These are phyloP conservation scores for Cantharis nigra DNA, from an alignment of 2,888 invertebrate species.

Conservation along the genomic window DNA sequence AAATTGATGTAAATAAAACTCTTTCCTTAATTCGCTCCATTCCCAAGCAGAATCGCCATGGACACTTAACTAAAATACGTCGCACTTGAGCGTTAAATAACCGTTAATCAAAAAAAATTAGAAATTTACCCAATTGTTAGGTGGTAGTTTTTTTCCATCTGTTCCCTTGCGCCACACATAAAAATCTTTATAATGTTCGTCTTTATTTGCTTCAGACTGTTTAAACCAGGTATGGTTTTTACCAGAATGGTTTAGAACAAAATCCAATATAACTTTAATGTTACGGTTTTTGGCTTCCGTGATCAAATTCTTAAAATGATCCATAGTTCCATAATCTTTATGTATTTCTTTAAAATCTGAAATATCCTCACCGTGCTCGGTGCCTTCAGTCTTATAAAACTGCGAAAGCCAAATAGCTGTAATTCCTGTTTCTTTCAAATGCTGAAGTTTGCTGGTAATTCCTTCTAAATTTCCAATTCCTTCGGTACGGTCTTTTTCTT, in stretches of 20 bases:
- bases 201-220: conserved; percentile 60
- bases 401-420: conserved; percentile 84
- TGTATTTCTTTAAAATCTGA: conserved; percentile 76
- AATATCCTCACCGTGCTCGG: conserved; percentile 76
- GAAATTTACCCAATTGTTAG: conserved; percentile 43
- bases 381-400: conserved; percentile 81
- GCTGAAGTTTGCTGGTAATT: conserved; percentile 40
- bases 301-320: conserved; percentile 69
- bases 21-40: conserved; percentile 19
- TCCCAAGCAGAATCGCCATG: background rate
- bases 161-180: background rate
- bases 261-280: conserved; percentile 57
- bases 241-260: conserved; percentile 69
- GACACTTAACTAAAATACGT: background rate
- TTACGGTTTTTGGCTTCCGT: conserved; percentile 60
- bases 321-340: conserved; percentile 72
- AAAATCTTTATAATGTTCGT: background rate
- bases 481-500: conserved; percentile 65
- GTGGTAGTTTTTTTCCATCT: conserved; percentile 47
- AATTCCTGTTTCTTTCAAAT: conserved; percentile 65
- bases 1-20: conserved; percentile 84
- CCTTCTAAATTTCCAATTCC: background rate
- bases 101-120: background rate
- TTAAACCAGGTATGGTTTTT: conserved; percentile 82
- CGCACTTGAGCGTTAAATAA: background rate